These are phyloP conservation scores for Barnardius zonarius DNA, from an alignment of 2,113 vertebrate genomes.

Conservation along the genomic window DNA sequence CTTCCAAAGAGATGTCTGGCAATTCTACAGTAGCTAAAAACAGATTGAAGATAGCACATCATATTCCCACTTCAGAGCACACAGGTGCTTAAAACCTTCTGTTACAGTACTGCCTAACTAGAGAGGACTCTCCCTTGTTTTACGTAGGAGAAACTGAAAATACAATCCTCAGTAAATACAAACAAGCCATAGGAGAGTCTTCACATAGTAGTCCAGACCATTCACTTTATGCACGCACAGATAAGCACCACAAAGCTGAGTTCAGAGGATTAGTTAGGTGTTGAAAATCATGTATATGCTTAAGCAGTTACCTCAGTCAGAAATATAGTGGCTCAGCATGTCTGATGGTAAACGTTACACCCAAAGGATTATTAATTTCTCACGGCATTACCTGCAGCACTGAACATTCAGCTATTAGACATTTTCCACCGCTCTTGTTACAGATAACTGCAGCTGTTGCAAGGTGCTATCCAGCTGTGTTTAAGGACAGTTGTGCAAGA, in stretches of 20 bases:
- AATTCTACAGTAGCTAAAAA: background rate
- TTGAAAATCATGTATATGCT: background rate
- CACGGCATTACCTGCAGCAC: background rate
- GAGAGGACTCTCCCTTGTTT: background rate
- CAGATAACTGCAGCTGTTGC: background rate
- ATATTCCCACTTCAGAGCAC: background rate
- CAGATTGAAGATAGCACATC: background rate
- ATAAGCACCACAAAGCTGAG: background rate
- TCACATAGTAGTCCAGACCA: background rate
- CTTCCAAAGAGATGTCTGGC: background rate
- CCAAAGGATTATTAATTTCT: background rate
- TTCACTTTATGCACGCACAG: background rate
- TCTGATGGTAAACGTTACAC: background rate
- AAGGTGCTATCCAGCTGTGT: background rate
- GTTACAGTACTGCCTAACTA: background rate
- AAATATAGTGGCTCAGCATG: background rate
- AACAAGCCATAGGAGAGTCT: background rate
- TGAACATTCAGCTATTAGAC: background rate
- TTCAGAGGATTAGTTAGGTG: background rate
- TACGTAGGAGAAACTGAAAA: background rate
- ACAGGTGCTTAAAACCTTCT: background rate
- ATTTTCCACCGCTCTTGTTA: background rate
- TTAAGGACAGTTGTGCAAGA: constrained; percentile 2
- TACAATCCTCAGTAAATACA: background rate
- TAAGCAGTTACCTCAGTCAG: background rate